Percentiles rank a stretch among this genome's conserved stretches.
Conservation (phyloP, 2,797 vertebrate species). For the Esox lucius region DNA sequence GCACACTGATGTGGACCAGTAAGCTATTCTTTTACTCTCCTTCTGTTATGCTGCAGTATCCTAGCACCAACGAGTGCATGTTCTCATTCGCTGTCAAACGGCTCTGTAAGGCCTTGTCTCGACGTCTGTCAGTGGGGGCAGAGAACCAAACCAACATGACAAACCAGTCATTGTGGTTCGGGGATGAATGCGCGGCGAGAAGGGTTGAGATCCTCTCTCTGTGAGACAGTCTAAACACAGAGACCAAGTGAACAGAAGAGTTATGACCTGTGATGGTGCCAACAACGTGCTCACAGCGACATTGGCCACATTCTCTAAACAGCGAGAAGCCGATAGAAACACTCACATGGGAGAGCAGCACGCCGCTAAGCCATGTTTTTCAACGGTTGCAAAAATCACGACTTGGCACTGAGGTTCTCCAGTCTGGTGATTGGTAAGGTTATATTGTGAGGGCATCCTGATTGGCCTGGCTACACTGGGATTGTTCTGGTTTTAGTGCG, state of each 20-base stretch:
- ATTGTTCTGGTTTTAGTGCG: no score
- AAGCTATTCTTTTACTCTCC: not conserved
- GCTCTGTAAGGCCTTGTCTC: not conserved
- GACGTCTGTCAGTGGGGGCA: conserved; percentile 1
- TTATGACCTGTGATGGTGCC: not conserved
- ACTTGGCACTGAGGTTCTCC: not conserved
- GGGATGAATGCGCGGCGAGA: not conserved
- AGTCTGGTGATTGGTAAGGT: not conserved
- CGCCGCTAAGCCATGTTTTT: not conserved
- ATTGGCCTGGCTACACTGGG: not conserved
- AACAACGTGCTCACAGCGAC: no score
- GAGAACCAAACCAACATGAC: not conserved
- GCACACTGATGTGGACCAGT: conserved; percentile 18
- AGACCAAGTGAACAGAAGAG: not conserved
- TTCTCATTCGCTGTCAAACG: not conserved
- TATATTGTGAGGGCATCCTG: not conserved
- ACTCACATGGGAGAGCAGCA: not conserved
- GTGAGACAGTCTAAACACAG: not conserved
- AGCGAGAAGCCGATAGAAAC: not conserved
- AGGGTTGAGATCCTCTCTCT: not conserved
- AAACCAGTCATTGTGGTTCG: conserved; percentile 18
- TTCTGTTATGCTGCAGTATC: conserved; percentile 12
- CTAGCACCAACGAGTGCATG: not conserved
- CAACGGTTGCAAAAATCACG: not conserved
- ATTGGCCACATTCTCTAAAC: not conserved